Evolutionary conservation across 2,797 vertebrate genomes (phyloP).

Genomic region (Acrossocheilus fasciatus): DNA sequence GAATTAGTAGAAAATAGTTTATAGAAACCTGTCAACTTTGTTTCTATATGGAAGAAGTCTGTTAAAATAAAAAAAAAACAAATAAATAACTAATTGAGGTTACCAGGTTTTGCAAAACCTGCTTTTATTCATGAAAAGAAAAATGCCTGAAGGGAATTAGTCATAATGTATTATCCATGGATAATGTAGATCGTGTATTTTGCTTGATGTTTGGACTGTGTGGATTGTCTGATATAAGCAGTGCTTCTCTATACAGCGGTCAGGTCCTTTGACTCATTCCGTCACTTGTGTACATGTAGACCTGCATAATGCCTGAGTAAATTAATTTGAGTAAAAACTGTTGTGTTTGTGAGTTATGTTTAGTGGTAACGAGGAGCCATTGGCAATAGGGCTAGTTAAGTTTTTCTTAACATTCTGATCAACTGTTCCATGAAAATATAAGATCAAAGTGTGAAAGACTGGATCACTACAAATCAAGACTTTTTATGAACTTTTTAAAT

Average conservation of each 20-base stretch:
- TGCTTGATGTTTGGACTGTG: background rate
- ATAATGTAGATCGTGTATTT: constrained; percentile 1
- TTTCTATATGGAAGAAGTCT: background rate
- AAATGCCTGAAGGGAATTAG: constrained; percentile 11
- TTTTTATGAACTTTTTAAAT: background rate
- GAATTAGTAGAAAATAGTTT: background rate
- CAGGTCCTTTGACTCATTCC: background rate
- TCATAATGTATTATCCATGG: constrained; percentile 10
- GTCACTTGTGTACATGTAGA: background rate
- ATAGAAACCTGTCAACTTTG: background rate
- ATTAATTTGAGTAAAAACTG: background rate
- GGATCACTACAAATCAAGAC: background rate
- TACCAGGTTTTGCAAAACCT: background rate
- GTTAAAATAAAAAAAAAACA: background rate
- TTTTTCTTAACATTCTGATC: background rate
- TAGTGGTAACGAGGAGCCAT: background rate
- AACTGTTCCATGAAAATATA: background rate
- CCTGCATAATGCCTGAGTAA: background rate
- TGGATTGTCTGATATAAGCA: background rate
- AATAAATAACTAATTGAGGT: background rate
- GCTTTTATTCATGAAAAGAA: background rate
- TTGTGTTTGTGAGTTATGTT: background rate
- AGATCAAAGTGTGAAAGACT: background rate
- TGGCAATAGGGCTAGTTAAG: background rate
- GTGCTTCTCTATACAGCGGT: background rate